Percentiles rank a stretch among this genome's conserved stretches.
Evolutionary conservation across 1,140 invertebrate genomes (phyloP).

Genomic region (Drosophila virilis): DNA sequence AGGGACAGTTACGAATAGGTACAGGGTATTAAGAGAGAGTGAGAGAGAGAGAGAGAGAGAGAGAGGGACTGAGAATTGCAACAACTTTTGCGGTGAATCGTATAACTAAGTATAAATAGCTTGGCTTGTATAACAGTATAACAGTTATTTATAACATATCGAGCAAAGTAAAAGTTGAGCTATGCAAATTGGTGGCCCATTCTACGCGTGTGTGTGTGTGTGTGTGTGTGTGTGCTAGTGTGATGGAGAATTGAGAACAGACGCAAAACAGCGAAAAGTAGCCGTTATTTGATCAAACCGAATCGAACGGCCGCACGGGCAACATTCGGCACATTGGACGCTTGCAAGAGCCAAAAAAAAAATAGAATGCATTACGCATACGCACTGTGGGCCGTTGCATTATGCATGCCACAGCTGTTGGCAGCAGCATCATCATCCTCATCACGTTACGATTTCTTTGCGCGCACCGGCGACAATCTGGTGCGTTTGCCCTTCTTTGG

Average conservation of each 20-base stretch:
- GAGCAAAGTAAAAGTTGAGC: conserved; percentile 66
- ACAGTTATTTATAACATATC: conserved; percentile 40
- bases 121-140: conserved; percentile 34
- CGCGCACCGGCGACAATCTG: conserved; percentile 42
- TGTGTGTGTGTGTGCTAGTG: not conserved
- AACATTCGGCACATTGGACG: conserved; percentile 16
- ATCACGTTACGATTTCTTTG: conserved; percentile 4
- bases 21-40: too few relatives aligned
- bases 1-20: too few relatives aligned
- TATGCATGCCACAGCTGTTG: not conserved
- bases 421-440: not conserved
- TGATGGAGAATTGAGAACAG: conserved; percentile 44
- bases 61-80: not conserved
- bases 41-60: not conserved
- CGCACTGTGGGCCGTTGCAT: conserved; percentile 6
- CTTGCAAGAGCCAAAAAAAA: not conserved
- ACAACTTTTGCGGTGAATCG: not conserved
- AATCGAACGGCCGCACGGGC: conserved; percentile 30
- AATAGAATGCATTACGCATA: conserved; percentile 37
- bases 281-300: conserved; percentile 48
- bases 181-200: conserved; percentile 59
- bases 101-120: not conserved
- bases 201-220: not conserved
- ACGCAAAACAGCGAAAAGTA: conserved; percentile 17
- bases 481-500: conserved; percentile 63